A percentile compares a stretch with the other conserved stretches of the same genome.
Conservation (phyloP, 2,113 vertebrate species). For the Colossoma macropomum region DNA sequence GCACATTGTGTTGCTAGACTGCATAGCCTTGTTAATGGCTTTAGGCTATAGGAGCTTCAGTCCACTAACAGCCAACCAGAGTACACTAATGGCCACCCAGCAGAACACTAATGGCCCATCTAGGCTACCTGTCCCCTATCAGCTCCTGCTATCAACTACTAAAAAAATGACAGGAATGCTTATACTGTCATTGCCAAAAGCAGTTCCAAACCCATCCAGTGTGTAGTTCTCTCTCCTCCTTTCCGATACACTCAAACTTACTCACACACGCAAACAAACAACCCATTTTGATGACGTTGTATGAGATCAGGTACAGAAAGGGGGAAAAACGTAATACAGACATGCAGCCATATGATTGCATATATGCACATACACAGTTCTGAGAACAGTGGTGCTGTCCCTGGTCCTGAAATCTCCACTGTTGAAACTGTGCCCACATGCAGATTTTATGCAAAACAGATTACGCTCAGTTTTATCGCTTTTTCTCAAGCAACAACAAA, state of each 20-base stretch:
- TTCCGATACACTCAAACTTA: neutral
- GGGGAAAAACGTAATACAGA: neutral
- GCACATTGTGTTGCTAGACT: too few species aligned
- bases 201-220: neutral
- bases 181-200: neutral
- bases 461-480: neutral
- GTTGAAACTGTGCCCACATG: neutral
- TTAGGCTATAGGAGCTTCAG: neutral
- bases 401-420: neutral
- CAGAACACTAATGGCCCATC: neutral
- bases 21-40: neutral
- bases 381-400: neutral
- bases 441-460: neutral
- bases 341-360: neutral
- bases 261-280: neutral
- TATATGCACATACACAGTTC: neutral
- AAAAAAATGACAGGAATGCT: neutral
- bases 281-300: neutral
- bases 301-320: neutral
- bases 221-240: neutral
- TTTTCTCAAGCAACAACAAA: neutral
- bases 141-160: neutral
- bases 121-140: neutral
- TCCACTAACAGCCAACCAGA: neutral
- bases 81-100: neutral